Base-by-base conservation (phyloP, 2,797 vertebrate genomes). In the Apodemus agrarius region DNA sequence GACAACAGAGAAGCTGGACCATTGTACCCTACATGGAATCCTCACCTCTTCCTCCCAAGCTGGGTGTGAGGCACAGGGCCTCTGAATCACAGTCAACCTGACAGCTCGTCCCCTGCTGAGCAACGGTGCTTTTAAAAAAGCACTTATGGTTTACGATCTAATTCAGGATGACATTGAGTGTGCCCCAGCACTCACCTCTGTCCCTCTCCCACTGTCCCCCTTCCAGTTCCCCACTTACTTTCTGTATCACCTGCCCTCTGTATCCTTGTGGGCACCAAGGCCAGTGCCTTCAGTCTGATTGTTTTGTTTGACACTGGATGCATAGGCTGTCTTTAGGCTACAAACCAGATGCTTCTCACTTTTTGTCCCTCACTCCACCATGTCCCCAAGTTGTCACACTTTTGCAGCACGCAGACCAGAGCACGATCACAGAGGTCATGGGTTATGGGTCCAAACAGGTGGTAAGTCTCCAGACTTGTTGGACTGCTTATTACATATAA, bases 61-160 rank as follows among this genome's bases (percentile, higher is more conserved):
- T 91, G 95, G 92, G 26, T 3, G 2, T 31, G 90, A 95, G 96
- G 93, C 81, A 65, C 54, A 72, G 57, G 96, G 78, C 43, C 91
- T 96, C 96, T 97, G 97, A 98, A 98, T 98, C 98, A 98, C 92
- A 46, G 92, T 94, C 94, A 95, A 94, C 79, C 43, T 92, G 96
- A 97, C 96, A 97, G 93, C 37, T 88, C 95, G 93, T 94, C 43
- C 69, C 97, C 96, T 81, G 52, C 96, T 57, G 96, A 86, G 93
- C 90, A 97, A 96, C 98, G 97, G 14, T 93, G 97, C 97, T 97
- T 98, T 98, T 98, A 98, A 98, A 98, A 98, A 98, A 98, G 98
- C 98, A 97, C 97, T 98, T 98, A 95, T 93, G 96, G 98, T 98
- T 98, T 98, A 98, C 97, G 94, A 97, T 96, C 97, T 98, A 97